phyloP scores from a whole-genome alignment of 2,888 invertebrate species.

The Theretra japonica region DNA sequence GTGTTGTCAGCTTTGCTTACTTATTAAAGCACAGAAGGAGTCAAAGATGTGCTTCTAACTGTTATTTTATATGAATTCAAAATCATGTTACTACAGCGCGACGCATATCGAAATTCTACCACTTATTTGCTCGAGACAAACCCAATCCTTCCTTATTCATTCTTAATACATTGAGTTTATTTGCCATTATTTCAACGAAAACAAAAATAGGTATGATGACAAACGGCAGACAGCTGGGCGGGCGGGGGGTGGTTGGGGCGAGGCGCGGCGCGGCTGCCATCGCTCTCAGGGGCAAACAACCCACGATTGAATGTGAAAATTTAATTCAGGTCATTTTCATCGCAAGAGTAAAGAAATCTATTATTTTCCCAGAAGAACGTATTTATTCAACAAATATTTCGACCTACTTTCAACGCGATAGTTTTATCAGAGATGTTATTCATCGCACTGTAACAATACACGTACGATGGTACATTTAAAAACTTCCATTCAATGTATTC shows the following conservation, averaged over 20 bases:
- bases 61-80: neutral
- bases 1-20: no score
- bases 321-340: constrained; percentile 81
- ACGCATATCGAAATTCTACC: neutral
- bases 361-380: constrained; percentile 72
- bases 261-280: constrained; percentile 56
- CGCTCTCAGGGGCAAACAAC: constrained; percentile 75
- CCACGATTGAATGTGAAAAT: constrained; percentile 82
- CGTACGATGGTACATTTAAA: neutral
- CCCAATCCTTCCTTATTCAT: constrained; percentile 25
- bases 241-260: constrained; percentile 41
- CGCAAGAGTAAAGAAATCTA: constrained; percentile 68
- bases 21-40: no score
- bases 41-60: neutral
- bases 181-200: constrained; percentile 42
- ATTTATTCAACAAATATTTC: constrained; percentile 68
- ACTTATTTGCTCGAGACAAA: neutral
- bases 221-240: constrained; percentile 52
- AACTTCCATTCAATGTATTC: constrained; percentile 1
- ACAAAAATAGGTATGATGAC: constrained; percentile 64
- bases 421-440: constrained; percentile 4
- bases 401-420: constrained; percentile 22
- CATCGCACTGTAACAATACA: neutral
- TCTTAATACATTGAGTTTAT: constrained; percentile 32
- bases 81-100: neutral